Percentiles rank a stretch among this genome's conserved stretches.
phyloP scores from a whole-genome alignment of 2,888 invertebrate species.

The Hedya salicella region DNA sequence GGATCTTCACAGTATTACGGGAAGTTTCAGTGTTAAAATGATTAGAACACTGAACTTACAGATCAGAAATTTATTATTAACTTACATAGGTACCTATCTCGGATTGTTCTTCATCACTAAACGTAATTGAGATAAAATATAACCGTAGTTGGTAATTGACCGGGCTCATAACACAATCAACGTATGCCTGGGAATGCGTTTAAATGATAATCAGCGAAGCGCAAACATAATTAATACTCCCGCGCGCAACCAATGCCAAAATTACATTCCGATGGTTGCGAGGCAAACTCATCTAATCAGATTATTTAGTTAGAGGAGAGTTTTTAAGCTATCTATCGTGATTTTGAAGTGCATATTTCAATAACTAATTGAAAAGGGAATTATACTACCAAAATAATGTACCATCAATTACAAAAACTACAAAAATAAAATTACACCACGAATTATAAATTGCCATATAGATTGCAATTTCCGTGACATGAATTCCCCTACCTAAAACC shows the following conservation, averaged over 20 bases:
- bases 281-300: constrained; percentile 1
- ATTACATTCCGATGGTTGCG: constrained; percentile 7
- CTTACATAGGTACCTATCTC: background rate
- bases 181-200: constrained; percentile 20
- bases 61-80: too few relatives aligned
- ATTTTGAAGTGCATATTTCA: background rate
- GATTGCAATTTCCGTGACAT: too few relatives aligned
- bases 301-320: background rate
- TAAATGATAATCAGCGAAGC: constrained; percentile 28
- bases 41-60: too few relatives aligned
- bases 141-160: constrained; percentile 12
- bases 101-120: constrained; percentile 2
- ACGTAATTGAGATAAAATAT: constrained; percentile 6
- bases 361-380: background rate
- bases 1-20: background rate
- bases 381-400: too few relatives aligned
- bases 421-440: too few relatives aligned
- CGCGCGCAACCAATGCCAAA: constrained; percentile 12
- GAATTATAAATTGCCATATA: too few relatives aligned
- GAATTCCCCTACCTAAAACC: too few relatives aligned
- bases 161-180: constrained; percentile 16
- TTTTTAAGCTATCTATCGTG: background rate
- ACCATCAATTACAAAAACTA: too few relatives aligned
- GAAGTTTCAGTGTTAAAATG: too few relatives aligned
- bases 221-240: constrained; percentile 28